A percentile compares a stretch with the other conserved stretches of the same genome.
phyloP scores from a whole-genome alignment of 2,797 vertebrate genomes.

The Dendrocincla fuliginosa region DNA sequence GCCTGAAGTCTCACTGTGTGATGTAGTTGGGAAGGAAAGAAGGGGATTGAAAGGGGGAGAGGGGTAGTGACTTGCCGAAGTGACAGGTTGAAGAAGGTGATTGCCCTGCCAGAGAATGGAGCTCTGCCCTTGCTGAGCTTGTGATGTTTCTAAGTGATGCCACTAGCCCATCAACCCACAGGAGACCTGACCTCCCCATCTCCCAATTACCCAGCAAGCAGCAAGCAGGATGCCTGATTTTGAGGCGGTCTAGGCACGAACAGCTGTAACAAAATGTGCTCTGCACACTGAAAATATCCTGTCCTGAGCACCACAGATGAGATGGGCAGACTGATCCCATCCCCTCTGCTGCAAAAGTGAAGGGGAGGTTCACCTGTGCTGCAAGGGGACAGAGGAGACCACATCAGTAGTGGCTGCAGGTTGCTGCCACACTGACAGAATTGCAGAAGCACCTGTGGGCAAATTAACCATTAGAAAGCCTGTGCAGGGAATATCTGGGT shows the following conservation, averaged over 20 bases:
- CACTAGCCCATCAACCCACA: neutral
- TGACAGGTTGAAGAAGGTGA: neutral
- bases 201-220: neutral
- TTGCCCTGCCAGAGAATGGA: neutral
- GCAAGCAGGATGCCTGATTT: rapidly evolving
- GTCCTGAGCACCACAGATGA: neutral
- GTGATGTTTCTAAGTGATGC: neutral
- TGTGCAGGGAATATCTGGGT: neutral
- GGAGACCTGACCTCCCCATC: too few relatives aligned
- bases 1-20: neutral
- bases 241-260: neutral
- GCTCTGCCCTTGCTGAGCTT: neutral
- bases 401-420: neutral
- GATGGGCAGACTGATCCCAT: neutral
- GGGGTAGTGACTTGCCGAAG: neutral
- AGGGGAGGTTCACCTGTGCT: neutral
- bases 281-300: neutral
- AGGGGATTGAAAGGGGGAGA: neutral
- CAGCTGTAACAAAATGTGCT: neutral
- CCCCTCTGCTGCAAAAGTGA: rapidly evolving
- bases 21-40: neutral
- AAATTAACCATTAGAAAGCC: neutral
- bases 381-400: neutral
- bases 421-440: neutral
- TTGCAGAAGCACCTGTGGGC: neutral